These are phyloP conservation scores for Tiaroga cobitis DNA, from an alignment of 2,797 vertebrate genomes.

Conservation along the genomic window DNA sequence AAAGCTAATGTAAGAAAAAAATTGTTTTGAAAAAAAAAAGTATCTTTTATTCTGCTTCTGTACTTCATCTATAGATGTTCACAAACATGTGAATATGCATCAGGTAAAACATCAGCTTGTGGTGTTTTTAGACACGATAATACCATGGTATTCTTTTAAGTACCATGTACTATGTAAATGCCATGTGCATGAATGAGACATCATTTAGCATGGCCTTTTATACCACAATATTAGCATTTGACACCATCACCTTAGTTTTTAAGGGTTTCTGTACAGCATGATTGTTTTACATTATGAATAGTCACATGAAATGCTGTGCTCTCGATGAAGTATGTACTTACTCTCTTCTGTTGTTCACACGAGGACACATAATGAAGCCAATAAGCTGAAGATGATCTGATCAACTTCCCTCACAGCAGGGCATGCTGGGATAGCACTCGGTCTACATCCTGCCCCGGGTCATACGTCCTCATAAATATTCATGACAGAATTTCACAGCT, in stretches of 20 bases:
- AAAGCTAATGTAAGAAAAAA: background rate
- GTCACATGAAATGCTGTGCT: background rate
- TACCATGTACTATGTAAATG: background rate
- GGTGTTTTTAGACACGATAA: background rate
- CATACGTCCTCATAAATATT: constrained; percentile 79
- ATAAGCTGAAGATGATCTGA: constrained; percentile 76
- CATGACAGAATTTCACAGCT: constrained; percentile 73
- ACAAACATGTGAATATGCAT: background rate
- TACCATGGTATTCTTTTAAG: background rate
- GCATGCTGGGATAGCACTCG: constrained; percentile 67
- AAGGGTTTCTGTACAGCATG: background rate
- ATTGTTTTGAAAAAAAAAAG: background rate
- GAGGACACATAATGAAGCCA: background rate
- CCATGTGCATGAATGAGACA: background rate
- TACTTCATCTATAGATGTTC: background rate
- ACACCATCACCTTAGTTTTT: background rate
- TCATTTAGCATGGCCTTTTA: accelerated
- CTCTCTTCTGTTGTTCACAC: background rate
- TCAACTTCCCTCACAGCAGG: constrained; percentile 78
- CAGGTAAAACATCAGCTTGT: background rate
- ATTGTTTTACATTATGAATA: background rate
- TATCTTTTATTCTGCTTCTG: background rate
- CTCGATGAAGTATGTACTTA: constrained; percentile 13
- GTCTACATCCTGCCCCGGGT: constrained; percentile 78
- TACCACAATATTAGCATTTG: too few species aligned